Conservation (phyloP, 2,888 invertebrate genomes). For the Drosophila dives region DNA sequence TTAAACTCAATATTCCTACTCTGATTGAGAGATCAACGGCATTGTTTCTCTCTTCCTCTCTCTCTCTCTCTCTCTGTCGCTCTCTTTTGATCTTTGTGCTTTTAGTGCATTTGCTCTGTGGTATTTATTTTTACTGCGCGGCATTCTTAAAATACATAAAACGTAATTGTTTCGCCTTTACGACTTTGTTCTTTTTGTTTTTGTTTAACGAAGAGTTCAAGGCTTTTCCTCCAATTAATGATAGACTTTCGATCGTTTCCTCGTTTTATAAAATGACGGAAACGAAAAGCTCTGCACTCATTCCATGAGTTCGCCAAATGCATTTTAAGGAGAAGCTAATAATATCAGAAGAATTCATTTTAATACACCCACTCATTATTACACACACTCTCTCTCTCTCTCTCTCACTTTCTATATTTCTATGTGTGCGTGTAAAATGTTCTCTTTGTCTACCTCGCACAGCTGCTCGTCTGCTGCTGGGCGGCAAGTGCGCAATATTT, state of each 20-base stretch:
- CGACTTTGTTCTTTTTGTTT: conserved; percentile 38
- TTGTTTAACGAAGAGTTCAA: conserved; percentile 61
- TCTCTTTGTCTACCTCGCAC: conserved; percentile 40
- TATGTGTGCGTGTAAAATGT: not conserved
- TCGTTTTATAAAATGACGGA: conserved; percentile 67
- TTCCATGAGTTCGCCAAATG: conserved; percentile 36
- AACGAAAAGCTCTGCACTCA: conserved; percentile 42
- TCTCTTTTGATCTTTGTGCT: conserved; percentile 1
- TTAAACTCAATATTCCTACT: not conserved
- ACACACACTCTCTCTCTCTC: conserved; percentile 8
- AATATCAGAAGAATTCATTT: conserved; percentile 49
- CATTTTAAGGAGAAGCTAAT: conserved; percentile 46
- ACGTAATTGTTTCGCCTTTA: conserved; percentile 50
- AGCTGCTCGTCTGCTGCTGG: conserved; percentile 37
- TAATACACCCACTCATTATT: conserved; percentile 49
- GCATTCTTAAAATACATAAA: conserved; percentile 34
- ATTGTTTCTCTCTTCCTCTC: not conserved
- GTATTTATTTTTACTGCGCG: conserved; percentile 46
- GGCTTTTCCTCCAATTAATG: conserved; percentile 58
- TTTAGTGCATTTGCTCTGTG: conserved; percentile 42
- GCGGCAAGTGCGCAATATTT: conserved; percentile 81
- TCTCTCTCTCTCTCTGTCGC: not conserved
- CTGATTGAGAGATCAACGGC: conserved; percentile 13
- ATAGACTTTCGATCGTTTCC: conserved; percentile 60
- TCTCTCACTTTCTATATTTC: conserved; percentile 11